Conservation (phyloP, 2,113 vertebrate species). For the Pandion haliaetus region DNA sequence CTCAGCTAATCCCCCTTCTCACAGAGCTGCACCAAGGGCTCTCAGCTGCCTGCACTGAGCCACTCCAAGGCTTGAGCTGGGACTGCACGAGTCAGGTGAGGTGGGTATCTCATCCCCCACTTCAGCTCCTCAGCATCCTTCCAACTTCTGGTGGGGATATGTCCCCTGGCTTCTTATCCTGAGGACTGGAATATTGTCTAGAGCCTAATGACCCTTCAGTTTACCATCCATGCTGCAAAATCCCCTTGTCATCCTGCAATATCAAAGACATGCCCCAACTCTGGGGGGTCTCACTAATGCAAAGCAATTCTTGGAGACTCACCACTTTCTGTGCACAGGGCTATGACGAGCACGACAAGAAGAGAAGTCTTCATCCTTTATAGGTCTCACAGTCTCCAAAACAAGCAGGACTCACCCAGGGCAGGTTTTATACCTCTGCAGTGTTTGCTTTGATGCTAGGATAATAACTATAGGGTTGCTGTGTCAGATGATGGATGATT, state of each 20-base stretch:
- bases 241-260: background rate
- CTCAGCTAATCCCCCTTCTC: background rate
- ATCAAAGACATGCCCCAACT: background rate
- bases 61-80: background rate
- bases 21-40: background rate
- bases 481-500: background rate
- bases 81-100: background rate
- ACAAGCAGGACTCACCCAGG: background rate
- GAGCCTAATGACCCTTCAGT: background rate
- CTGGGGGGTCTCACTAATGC: too few relatives aligned
- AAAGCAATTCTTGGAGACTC: background rate
- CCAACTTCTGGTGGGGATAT: background rate
- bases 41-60: background rate
- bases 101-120: background rate
- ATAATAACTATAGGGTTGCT: background rate
- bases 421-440: conserved; percentile 49
- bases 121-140: background rate
- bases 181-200: background rate
- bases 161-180: background rate
- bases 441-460: background rate
- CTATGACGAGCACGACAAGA: background rate
- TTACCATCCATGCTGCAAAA: background rate
- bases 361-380: conserved; percentile 49
- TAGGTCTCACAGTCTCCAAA: background rate
- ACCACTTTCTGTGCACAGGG: background rate